These are phyloP conservation scores for Agrochola circellaris DNA, from an alignment of 2,888 invertebrate genomes.

Conservation along the genomic window DNA sequence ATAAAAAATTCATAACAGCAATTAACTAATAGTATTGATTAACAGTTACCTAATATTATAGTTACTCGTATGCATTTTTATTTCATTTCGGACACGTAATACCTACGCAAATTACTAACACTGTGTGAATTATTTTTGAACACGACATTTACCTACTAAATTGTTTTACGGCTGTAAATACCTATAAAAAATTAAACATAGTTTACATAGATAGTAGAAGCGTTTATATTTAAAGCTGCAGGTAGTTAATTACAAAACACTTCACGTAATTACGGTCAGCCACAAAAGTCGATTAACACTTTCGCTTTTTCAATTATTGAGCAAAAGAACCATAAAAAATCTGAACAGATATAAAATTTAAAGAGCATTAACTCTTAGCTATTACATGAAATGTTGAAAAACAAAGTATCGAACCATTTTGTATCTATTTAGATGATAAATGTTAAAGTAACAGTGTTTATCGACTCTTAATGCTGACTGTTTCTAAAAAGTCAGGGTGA, in stretches of 20 bases:
- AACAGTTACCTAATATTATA: slow-evolving; percentile 49
- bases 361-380: background rate
- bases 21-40: slow-evolving; percentile 36
- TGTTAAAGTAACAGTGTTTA: background rate
- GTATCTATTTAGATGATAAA: background rate
- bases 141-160: background rate
- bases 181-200: background rate
- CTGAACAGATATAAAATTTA: background rate
- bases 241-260: too few relatives aligned
- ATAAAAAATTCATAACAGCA: slow-evolving; percentile 26
- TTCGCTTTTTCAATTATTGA: background rate
- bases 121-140: background rate
- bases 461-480: background rate
- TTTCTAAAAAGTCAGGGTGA: background rate
- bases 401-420: background rate
- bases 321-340: background rate
- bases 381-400: background rate
- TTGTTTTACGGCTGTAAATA: background rate
- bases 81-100: slow-evolving; percentile 21
- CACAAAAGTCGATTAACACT: background rate
- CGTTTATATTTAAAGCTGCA: background rate
- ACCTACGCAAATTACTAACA: background rate
- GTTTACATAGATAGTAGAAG: too few relatives aligned
- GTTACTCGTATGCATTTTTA: slow-evolving; percentile 25
- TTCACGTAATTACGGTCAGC: background rate